Conservation (phyloP, 2,888 invertebrate genomes). For the Pheosia tremula region DNA sequence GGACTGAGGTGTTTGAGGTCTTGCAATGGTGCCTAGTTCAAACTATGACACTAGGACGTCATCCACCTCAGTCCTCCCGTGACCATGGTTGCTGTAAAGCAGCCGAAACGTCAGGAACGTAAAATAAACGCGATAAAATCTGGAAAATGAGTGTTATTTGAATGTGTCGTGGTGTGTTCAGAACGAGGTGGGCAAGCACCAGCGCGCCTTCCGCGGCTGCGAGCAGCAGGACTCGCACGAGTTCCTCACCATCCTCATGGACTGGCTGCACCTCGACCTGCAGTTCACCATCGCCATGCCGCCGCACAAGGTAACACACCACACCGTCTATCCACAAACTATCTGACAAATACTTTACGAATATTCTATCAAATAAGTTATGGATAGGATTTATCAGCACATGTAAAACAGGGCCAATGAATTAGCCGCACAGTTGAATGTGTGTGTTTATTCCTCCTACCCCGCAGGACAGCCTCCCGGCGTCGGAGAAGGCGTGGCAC, state of each 20-base stretch:
- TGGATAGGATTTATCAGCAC: too few species aligned
- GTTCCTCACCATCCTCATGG: slow-evolving; percentile 94
- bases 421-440: too few species aligned
- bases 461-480: slow-evolving; percentile 65
- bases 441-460: not conserved
- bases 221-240: slow-evolving; percentile 97
- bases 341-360: not conserved
- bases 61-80: too few species aligned
- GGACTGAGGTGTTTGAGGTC: too few species aligned
- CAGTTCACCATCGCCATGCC: slow-evolving; percentile 69
- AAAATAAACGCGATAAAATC: too few species aligned
- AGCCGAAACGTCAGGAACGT: too few species aligned
- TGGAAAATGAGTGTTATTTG: not conserved
- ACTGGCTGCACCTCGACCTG: slow-evolving; percentile 94
- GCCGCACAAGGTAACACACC: slow-evolving; percentile 60
- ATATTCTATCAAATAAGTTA: too few species aligned
- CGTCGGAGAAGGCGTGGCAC: slow-evolving; percentile 87
- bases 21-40: too few species aligned
- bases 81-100: too few species aligned
- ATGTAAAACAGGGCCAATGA: too few species aligned
- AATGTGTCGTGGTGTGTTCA: slow-evolving; percentile 44
- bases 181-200: slow-evolving; percentile 90
- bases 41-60: too few species aligned
- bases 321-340: not conserved
- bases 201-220: slow-evolving; percentile 88